These are phyloP conservation scores for Gambelia wislizenii DNA, from an alignment of 2,797 vertebrate species.

Conservation along the genomic window DNA sequence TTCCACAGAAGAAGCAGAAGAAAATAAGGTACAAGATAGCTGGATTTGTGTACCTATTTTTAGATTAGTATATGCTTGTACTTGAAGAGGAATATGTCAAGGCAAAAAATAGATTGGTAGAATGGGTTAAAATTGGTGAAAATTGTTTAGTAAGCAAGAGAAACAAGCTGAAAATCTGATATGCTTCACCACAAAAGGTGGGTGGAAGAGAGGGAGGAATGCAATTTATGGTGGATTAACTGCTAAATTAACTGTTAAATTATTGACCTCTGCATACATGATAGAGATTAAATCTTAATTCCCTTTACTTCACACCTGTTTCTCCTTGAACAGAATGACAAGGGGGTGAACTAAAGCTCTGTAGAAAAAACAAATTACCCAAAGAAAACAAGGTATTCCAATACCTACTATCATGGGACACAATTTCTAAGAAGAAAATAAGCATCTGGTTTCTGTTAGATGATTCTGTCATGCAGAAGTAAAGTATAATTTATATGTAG, in stretches of 20 bases:
- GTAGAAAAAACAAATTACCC: neutral
- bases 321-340: constrained; percentile 27
- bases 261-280: neutral
- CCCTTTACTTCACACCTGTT: constrained; percentile 6
- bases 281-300: constrained; percentile 23
- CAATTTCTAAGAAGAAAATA: neutral
- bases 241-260: constrained; percentile 29
- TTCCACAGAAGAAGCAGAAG: neutral
- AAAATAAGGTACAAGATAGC: neutral
- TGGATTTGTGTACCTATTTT: neutral
- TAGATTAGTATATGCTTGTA: constrained; percentile 1
- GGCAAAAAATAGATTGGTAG: neutral
- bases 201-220: neutral
- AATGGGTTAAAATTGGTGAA: neutral
- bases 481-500: neutral
- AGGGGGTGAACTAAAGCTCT: constrained; percentile 11
- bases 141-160: neutral
- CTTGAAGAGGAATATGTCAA: neutral
- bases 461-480: neutral
- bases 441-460: constrained; percentile 15
- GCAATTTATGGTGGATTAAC: constrained; percentile 1
- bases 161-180: neutral
- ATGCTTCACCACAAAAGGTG: neutral
- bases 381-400: constrained; percentile 37
- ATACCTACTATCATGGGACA: constrained; percentile 4